Percentiles rank a stretch among this genome's conserved stretches.
These are phyloP conservation scores for Himantopus leucocephalus DNA, from an alignment of 2,113 vertebrate species.

Conservation along the genomic window DNA sequence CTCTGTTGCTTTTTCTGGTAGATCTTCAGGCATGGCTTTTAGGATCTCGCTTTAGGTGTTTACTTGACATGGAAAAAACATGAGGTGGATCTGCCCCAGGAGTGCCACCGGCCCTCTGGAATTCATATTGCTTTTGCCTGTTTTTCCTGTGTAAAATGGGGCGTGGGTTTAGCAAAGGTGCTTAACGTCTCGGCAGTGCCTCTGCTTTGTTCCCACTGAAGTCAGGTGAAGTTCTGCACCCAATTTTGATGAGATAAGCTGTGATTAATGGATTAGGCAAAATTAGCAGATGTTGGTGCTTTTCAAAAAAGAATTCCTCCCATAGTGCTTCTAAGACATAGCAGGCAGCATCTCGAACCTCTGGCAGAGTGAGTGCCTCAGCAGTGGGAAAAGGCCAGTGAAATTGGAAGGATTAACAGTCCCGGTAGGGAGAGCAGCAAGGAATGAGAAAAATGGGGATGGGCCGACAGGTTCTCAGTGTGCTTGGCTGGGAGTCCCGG, in stretches of 20 bases:
- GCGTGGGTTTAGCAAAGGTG: not conserved
- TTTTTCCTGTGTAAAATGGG: not conserved
- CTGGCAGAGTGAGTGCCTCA: not conserved
- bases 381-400: not conserved
- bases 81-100: not conserved
- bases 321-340: not conserved
- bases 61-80: not conserved
- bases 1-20: slow-evolving; percentile 37
- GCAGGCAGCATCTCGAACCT: not conserved
- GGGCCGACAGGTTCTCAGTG: not conserved
- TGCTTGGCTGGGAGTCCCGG: not conserved
- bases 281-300: rapidly evolving
- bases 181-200: not conserved
- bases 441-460: slow-evolving; percentile 8
- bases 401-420: not conserved
- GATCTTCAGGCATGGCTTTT: not conserved
- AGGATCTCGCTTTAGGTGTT: not conserved
- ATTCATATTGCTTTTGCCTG: not conserved
- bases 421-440: not conserved
- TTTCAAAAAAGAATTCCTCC: not conserved
- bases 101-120: not conserved
- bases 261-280: not conserved
- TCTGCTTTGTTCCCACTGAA: not conserved
- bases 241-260: not conserved
- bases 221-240: not conserved